phyloP scores from a whole-genome alignment of 2,797 vertebrate genomes.

The Hydrophis major region DNA sequence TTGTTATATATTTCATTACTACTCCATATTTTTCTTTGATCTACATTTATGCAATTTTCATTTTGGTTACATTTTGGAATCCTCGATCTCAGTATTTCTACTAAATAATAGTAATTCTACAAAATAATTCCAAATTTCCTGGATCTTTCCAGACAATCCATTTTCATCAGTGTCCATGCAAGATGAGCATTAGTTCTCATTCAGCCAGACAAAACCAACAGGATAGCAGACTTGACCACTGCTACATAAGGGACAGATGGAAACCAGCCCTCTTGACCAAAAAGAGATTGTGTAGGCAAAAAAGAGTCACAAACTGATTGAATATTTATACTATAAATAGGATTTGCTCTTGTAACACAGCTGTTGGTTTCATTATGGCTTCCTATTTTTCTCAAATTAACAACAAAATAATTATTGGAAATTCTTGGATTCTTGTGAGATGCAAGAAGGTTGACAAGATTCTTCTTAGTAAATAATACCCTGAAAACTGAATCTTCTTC shows the following conservation, averaged over 20 bases:
- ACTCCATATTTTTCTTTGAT: not conserved
- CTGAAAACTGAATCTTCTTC: not conserved
- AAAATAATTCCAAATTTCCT: not conserved
- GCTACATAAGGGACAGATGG: not conserved
- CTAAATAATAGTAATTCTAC: not conserved
- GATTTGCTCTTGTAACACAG: not conserved
- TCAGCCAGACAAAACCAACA: not conserved
- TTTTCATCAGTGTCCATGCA: not conserved
- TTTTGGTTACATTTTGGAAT: not conserved
- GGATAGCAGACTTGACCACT: not conserved
- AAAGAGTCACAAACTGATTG: not conserved
- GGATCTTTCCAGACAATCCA: not conserved
- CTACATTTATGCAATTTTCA: not conserved
- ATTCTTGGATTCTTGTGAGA: not conserved
- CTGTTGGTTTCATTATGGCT: not conserved
- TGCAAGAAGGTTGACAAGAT: not conserved
- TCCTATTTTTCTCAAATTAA: not conserved
- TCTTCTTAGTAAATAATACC: not conserved
- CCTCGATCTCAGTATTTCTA: not conserved
- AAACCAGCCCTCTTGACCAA: not conserved
- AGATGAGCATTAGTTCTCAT: not conserved
- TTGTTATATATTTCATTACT: not conserved
- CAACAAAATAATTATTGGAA: not conserved
- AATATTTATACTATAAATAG: not conserved
- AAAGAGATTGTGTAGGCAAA: not conserved